Evolutionary conservation across 2,888 invertebrate genomes (phyloP).

Genomic region (Acronicta psi): DNA sequence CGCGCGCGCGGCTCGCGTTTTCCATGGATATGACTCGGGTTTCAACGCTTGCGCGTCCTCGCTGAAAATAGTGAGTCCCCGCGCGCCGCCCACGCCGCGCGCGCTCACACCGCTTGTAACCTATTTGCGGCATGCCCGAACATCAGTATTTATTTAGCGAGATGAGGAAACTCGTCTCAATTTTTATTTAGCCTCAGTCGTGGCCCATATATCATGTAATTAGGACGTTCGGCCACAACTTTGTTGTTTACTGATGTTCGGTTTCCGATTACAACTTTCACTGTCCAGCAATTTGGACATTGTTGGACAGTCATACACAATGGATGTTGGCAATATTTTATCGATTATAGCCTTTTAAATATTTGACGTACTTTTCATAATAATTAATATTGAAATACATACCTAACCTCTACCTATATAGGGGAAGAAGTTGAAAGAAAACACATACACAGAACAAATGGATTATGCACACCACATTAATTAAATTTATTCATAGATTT

Average conservation of each 20-base stretch:
- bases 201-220: conserved; percentile 82
- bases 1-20: conserved; percentile 58
- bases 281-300: conserved; percentile 23
- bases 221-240: conserved; percentile 66
- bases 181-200: conserved; percentile 81
- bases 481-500: not conserved
- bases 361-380: conserved; percentile 2
- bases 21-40: conserved; percentile 81
- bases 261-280: conserved; percentile 61
- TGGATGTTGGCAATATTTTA: conserved; percentile 18
- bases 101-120: conserved; percentile 68
- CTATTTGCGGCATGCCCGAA: conserved; percentile 86
- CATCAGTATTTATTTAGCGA: conserved; percentile 86
- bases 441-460: not conserved
- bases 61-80: conserved; percentile 85
- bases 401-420: not conserved
- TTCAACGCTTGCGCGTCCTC: conserved; percentile 84
- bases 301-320: conserved; percentile 10
- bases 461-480: not conserved
- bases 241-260: conserved; percentile 54
- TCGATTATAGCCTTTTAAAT: conserved; percentile 1
- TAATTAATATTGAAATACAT: not conserved
- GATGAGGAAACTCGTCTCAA: conserved; percentile 84
- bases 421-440: not conserved
- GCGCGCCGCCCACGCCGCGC: conserved; percentile 64